Base-by-base conservation (phyloP, 2,888 invertebrate genomes). In the Saturnia pavonia region DNA sequence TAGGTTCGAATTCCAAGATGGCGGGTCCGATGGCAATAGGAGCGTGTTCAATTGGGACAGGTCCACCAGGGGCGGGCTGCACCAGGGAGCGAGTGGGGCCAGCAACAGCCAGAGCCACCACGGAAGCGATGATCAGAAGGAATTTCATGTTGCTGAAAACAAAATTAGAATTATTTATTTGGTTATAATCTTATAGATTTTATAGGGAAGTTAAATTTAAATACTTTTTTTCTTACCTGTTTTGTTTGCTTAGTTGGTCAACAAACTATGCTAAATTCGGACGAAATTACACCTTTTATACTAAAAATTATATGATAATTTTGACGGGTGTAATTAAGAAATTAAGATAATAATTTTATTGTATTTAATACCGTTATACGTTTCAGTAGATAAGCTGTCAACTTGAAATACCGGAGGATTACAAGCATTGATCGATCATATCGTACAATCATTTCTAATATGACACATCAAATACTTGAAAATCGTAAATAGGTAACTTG, bases 71-170 rank as follows among this genome's bases (percentile, higher is more conserved):
- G 65, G 74, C 76, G 66, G 79, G 79, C 63, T 70, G 27, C 34
- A 77, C 72, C 70, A 76, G 70, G 34, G 74, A 74, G 70, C 78
- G 75, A 60, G 75, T 51, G 54, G 85, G 85, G 76, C 79, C 76
- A 60, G 84, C 85, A 8, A 81, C 73, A 66, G 83, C 84, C 77
- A 85, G 73, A 48, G 82, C 80, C 75, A 85, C 74, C 70, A 80
- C 71, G 69, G 82, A 76, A 69, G 84, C 83, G 68, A 82, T 78
- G 68, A 85, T 77, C 71, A 85, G 73, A 77, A 85, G 77, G 72
- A 76, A 79, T 70, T 83, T 82, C 85, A 85, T 85, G 65, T 51
- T 67, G 73, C 82, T 80, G 74, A 6, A 76, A 75, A 42, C n/a
- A 67, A 65, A 71, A 60, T 16, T 34, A 57, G 48, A 65, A 27